phyloP scores from a whole-genome alignment of 2,113 vertebrate species.

The Mormoops blainvillei region DNA sequence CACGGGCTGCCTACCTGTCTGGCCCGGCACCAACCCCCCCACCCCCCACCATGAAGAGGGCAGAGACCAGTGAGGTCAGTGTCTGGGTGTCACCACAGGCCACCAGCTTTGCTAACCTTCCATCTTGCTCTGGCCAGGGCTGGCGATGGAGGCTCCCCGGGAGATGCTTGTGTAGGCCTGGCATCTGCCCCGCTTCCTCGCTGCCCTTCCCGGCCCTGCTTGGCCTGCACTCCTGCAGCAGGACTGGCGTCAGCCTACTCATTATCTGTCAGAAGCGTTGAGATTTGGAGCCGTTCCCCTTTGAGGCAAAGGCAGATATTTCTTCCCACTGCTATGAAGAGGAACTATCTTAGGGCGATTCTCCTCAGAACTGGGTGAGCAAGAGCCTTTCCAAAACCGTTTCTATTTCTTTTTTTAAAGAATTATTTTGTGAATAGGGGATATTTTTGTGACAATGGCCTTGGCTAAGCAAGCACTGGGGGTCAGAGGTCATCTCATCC shows the following conservation, averaged over 20 bases:
- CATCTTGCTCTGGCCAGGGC: neutral
- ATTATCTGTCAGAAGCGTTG: slow-evolving; percentile 27
- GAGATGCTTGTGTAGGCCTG: neutral
- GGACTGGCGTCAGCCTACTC: neutral
- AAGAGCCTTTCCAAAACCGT: neutral
- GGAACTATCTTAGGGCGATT: neutral
- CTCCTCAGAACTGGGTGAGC: neutral
- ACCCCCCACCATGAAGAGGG: neutral
- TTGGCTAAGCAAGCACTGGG: neutral
- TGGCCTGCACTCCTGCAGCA: neutral
- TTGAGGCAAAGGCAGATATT: neutral
- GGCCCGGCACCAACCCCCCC: too few species aligned
- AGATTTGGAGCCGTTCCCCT: neutral
- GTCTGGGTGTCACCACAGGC: neutral
- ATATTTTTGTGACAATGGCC: neutral
- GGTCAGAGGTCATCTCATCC: neutral
- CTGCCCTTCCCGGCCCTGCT: neutral
- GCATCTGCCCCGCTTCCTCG: neutral
- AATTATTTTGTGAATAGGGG: neutral
- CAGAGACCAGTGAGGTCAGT: neutral
- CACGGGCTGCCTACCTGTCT: neutral
- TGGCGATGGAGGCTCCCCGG: neutral
- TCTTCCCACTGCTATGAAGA: neutral
- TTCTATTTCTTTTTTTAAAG: neutral
- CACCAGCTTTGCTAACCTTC: neutral